Base-by-base conservation (phyloP, 2,888 invertebrate species). In the Melanotus villosus region DNA sequence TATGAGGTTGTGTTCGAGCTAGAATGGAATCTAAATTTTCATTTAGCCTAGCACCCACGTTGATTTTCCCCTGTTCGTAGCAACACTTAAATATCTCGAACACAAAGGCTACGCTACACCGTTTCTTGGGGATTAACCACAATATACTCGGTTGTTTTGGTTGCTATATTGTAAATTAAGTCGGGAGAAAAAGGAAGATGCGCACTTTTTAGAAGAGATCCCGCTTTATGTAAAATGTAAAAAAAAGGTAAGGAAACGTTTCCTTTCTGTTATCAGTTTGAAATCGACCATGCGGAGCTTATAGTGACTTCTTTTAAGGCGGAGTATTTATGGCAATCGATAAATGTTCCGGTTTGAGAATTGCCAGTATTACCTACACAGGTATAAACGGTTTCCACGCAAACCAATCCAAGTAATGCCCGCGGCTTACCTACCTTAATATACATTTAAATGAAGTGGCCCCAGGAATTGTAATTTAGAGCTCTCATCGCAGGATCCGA, bases 361-460 rank as follows among this genome's bases (percentile, higher is more conserved):
- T 65, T 54, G 50, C 65, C 30, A 14, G 58, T 54, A 60, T 60
- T 69, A 60, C 69, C 60, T 65, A 56, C 65, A 60, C 50, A 59
- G 60, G 69, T 65, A 65, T 65, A 70, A 70, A 70, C 66, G 66
- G 30, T 57, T 65, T 57, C 58, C 52, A 56, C 66, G 69, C 66
- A 68, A 70, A 70, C 69, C 69, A 67, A 70, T 69, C 62, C 60
- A 65, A 63, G 69, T 66, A 72, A 70, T 68, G 68, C 71, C 52
- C 43, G 60, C 54, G 68, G 67, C 70, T 70, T 68, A 70, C 70
- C 65, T 70, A 57, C 45, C 71, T 67, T 70, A 73, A 73, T 73
- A 73, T 69, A 73, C 68, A 71, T 73, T 69, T 66, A 73, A 73
- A 73, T 73, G 66, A 73, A 73, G 73, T 73, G 69, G 73, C 67